These are phyloP conservation scores for Conchocele bisecta DNA, from an alignment of 2,888 invertebrate genomes.

Conservation along the genomic window DNA sequence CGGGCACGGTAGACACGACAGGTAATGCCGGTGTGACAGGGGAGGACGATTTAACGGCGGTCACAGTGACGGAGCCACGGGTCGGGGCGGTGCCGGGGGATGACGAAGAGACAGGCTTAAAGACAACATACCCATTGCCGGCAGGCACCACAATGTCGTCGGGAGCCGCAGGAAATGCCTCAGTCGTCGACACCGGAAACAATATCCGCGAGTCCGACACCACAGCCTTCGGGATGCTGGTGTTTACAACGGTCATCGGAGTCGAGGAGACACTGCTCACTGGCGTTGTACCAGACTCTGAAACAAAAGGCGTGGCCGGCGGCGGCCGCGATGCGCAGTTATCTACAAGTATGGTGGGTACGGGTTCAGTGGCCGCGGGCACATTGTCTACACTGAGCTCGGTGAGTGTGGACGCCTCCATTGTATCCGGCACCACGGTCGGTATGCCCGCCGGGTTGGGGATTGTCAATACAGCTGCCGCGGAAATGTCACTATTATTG, in stretches of 20 bases:
- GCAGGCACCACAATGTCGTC: conserved; percentile 44
- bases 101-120: conserved; percentile 46
- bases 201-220: conserved; percentile 25
- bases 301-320: conserved; percentile 6
- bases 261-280: conserved; percentile 2
- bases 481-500: conserved; percentile 13
- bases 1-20: no score
- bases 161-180: conserved; percentile 26
- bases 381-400: not conserved
- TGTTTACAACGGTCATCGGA: not conserved
- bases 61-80: no score
- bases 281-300: conserved; percentile 12
- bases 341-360: no score
- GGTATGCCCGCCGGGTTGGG: conserved; percentile 55
- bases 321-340: no score
- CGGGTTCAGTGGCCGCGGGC: no score
- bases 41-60: no score
- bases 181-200: conserved; percentile 39
- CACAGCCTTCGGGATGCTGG: conserved; percentile 5
- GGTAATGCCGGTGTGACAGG: no score
- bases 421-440: not conserved
- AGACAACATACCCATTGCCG: conserved; percentile 60
- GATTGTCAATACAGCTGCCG: conserved; percentile 59
- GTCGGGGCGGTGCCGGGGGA: no score
- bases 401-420: not conserved